Percentiles rank a stretch among this genome's conserved stretches.
Evolutionary conservation across 30 jellyfish, hydroid and myxozoan species (phyloP).

Genomic region (Aurelia coerulea): DNA sequence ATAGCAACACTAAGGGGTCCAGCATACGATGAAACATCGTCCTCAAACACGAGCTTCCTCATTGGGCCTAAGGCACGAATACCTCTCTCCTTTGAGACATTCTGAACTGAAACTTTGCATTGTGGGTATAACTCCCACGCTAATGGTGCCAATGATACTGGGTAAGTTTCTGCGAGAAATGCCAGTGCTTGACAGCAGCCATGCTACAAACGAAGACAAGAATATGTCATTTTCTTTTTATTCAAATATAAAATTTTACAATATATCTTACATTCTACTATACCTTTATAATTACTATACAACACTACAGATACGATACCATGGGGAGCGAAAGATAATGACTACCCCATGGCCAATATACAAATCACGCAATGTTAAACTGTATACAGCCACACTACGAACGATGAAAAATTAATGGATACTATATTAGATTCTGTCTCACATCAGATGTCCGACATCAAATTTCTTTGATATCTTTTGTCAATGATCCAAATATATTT

Average conservation of each 20-base stretch:
- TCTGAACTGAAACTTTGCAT: conserved; percentile 45
- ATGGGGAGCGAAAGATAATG: no score
- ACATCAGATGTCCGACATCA: no score
- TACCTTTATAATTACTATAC: no score
- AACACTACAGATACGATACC: no score
- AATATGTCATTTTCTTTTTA: neutral
- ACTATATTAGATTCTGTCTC: no score
- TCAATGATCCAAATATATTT: no score
- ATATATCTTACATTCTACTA: no score
- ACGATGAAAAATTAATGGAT: no score
- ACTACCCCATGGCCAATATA: no score
- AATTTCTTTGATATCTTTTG: no score
- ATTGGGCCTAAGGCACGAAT: conserved; percentile 61
- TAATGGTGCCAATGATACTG: conserved; percentile 78
- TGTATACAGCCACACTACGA: neutral
- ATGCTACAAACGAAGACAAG: conserved; percentile 38
- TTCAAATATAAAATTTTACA: no score
- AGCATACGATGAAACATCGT: conserved; percentile 34
- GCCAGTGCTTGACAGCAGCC: conserved; percentile 92
- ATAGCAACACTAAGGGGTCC: conserved; percentile 77
- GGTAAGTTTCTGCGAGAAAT: conserved; percentile 83
- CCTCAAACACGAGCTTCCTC: conserved; percentile 78
- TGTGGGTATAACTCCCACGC: conserved; percentile 95
- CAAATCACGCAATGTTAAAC: neutral
- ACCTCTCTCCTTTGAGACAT: conserved; percentile 40